These are phyloP conservation scores for Phymanthus crucifer DNA, from an alignment of 92 coral and sea anemone species.

Conservation along the genomic window DNA sequence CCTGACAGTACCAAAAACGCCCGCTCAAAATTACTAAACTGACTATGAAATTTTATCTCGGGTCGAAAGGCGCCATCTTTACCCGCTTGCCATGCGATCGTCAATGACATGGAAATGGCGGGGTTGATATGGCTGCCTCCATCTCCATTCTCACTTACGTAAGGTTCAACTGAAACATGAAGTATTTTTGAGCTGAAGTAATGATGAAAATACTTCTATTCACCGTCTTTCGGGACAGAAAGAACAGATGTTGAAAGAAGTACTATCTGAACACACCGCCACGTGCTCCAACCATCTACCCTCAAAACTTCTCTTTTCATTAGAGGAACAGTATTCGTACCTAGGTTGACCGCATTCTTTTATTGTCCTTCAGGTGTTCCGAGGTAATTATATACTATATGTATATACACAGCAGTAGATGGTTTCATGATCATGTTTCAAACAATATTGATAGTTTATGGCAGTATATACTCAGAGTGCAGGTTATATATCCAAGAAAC, in stretches of 20 bases:
- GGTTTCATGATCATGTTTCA: too few relatives aligned
- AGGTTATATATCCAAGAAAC: too few relatives aligned
- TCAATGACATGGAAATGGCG: neutral
- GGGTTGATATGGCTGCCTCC: neutral
- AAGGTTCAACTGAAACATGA: neutral
- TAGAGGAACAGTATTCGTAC: too few relatives aligned
- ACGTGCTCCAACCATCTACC: neutral
- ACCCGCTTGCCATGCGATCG: neutral
- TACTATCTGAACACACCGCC: constrained; percentile 33
- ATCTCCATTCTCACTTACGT: neutral
- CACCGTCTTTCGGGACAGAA: constrained; percentile 92
- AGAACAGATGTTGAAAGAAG: constrained; percentile 35
- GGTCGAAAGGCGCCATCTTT: constrained; percentile 13
- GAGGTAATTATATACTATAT: too few relatives aligned
- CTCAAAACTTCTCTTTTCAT: too few relatives aligned
- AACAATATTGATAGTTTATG: too few relatives aligned
- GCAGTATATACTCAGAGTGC: too few relatives aligned
- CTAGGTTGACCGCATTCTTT: too few relatives aligned
- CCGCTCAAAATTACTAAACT: constrained; percentile 17
- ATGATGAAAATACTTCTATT: constrained; percentile 37
- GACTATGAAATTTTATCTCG: constrained; percentile 6
- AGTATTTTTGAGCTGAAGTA: neutral
- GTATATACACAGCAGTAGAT: too few relatives aligned
- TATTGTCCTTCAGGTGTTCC: too few relatives aligned
- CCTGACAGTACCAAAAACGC: neutral